Percentiles rank a stretch among this genome's conserved stretches.
These are phyloP conservation scores for Petroica traversi DNA, from an alignment of 2,113 vertebrate species.

Conservation along the genomic window DNA sequence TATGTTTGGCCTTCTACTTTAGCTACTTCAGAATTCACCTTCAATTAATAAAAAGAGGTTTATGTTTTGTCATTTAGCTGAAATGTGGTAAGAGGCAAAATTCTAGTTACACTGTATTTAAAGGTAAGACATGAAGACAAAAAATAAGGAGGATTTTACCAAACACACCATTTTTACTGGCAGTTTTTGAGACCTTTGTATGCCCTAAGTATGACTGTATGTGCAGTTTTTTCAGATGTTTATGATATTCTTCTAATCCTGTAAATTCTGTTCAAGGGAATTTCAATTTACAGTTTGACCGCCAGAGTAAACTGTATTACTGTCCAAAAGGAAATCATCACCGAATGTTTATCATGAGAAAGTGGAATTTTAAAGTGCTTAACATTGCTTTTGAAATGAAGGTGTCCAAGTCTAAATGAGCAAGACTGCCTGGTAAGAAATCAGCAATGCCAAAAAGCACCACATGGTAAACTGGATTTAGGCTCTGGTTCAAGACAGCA, in stretches of 20 bases:
- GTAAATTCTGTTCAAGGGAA: background rate
- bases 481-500: background rate
- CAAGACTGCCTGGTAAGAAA: background rate
- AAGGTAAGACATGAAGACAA: background rate
- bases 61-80: background rate
- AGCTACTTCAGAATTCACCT: background rate
- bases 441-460: background rate
- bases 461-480: background rate
- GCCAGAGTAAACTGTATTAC: background rate
- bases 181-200: background rate
- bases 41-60: background rate
- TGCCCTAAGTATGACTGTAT: background rate
- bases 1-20: background rate
- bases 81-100: background rate
- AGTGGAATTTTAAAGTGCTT: background rate
- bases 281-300: background rate
- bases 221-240: background rate
- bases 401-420: background rate
- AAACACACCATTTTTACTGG: background rate
- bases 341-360: background rate
- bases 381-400: background rate
- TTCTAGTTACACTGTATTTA: background rate
- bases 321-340: background rate
- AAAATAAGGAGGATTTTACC: background rate
- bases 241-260: background rate